These are phyloP conservation scores for Beaufortia kweichowensis DNA, from an alignment of 2,113 vertebrate species.

Conservation along the genomic window DNA sequence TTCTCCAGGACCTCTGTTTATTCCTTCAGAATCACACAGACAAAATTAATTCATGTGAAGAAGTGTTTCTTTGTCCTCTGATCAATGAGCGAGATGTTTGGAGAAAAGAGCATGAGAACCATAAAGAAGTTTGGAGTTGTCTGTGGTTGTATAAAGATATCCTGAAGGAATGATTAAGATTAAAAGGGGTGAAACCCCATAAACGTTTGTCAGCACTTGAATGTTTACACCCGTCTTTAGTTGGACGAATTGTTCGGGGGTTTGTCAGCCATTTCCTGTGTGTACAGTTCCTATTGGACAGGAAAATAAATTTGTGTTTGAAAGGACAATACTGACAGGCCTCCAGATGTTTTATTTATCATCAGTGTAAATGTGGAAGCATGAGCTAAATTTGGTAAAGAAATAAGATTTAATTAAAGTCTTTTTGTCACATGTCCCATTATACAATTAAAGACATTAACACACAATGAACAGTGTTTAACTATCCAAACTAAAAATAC, in stretches of 20 bases:
- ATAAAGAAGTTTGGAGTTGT: neutral
- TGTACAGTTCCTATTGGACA: neutral
- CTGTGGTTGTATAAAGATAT: slow-evolving; percentile 11
- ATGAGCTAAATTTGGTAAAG: too few relatives aligned
- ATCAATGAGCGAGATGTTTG: slow-evolving; percentile 45
- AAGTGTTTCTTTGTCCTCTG: slow-evolving; percentile 49
- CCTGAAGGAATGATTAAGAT: neutral
- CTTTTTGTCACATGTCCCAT: too few relatives aligned
- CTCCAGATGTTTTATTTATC: slow-evolving; percentile 56
- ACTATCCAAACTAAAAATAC: slow-evolving; percentile 2
- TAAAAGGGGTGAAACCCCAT: neutral
- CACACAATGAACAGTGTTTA: slow-evolving; percentile 14
- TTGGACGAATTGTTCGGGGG: neutral
- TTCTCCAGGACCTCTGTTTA: neutral
- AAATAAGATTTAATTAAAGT: too few relatives aligned
- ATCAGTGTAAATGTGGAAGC: neutral
- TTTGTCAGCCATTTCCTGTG: neutral
- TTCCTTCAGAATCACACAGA: slow-evolving; percentile 16
- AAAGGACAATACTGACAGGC: slow-evolving; percentile 32
- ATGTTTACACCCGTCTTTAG: neutral
- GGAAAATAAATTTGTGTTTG: slow-evolving; percentile 62
- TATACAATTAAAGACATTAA: slow-evolving; percentile 24
- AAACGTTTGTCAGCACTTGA: neutral
- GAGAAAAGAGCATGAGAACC: slow-evolving; percentile 34
- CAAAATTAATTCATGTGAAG: slow-evolving; percentile 60